Conservation (phyloP, 2,797 vertebrate genomes). For the Australoheros facetus region DNA sequence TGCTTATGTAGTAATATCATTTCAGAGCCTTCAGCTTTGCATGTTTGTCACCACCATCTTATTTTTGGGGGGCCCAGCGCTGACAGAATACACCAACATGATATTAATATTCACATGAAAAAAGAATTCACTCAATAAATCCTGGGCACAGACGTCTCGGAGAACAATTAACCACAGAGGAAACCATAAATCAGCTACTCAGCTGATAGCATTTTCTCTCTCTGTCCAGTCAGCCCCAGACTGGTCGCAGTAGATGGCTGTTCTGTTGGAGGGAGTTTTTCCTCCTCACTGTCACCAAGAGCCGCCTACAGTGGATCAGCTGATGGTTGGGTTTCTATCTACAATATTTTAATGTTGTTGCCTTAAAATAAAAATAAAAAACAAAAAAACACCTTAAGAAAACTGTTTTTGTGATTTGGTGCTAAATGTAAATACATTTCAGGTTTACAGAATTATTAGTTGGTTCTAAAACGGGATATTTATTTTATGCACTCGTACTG, state of each 20-base stretch:
- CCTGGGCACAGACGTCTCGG: too few species aligned
- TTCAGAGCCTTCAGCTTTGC: too few species aligned
- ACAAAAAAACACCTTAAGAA: neutral
- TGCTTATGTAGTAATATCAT: too few species aligned
- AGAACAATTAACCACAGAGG: too few species aligned
- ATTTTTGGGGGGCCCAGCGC: too few species aligned
- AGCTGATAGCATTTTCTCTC: neutral
- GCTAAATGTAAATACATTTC: neutral
- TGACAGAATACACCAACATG: too few species aligned
- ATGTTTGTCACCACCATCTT: neutral
- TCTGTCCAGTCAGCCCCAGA: neutral
- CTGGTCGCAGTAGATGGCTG: neutral
- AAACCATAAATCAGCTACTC: neutral
- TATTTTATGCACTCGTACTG: neutral
- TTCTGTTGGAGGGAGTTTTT: neutral
- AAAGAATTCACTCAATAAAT: too few species aligned
- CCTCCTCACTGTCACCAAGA: neutral
- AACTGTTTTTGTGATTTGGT: neutral
- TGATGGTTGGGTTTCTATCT: neutral
- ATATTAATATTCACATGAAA: too few species aligned
- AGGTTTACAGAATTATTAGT: neutral
- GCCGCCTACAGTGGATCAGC: neutral
- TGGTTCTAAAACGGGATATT: neutral
- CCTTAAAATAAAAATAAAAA: neutral
- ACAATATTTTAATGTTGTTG: neutral